A percentile compares a stretch with the other conserved stretches of the same genome.
These are phyloP conservation scores for Aphaenogaster floridana DNA, from an alignment of 1,140 invertebrate genomes.

Conservation along the genomic window DNA sequence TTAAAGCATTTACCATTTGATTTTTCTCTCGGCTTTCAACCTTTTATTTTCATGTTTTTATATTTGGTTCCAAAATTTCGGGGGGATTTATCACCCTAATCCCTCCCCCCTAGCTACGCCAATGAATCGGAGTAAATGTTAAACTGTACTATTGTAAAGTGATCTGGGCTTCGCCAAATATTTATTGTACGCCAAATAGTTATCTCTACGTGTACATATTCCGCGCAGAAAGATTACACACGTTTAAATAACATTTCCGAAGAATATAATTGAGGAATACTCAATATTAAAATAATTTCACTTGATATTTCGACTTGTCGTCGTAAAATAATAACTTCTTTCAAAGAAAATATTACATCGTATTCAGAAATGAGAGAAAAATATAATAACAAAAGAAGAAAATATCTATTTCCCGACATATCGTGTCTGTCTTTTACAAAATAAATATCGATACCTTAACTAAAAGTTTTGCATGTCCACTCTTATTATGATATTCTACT, in stretches of 20 bases:
- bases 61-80: no score
- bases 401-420: background rate
- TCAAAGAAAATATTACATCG: background rate
- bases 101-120: no score
- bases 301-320: background rate
- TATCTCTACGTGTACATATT: background rate
- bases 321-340: background rate
- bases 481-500: slow-evolving; percentile 38
- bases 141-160: background rate
- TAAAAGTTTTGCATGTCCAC: slow-evolving; percentile 31
- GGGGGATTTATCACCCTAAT: no score
- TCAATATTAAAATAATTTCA: background rate
- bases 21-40: no score
- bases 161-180: background rate
- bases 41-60: no score
- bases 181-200: slow-evolving; percentile 16
- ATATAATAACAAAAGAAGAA: background rate
- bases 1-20: no score
- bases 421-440: slow-evolving; percentile 13
- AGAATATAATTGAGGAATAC: background rate
- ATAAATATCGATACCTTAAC: slow-evolving; percentile 56
- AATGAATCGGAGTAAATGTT: background rate
- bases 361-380: background rate
- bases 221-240: no score
- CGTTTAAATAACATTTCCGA: background rate